Evolutionary conservation across 2,888 invertebrate genomes (phyloP).

Genomic region (Cheilosia scutellata): DNA sequence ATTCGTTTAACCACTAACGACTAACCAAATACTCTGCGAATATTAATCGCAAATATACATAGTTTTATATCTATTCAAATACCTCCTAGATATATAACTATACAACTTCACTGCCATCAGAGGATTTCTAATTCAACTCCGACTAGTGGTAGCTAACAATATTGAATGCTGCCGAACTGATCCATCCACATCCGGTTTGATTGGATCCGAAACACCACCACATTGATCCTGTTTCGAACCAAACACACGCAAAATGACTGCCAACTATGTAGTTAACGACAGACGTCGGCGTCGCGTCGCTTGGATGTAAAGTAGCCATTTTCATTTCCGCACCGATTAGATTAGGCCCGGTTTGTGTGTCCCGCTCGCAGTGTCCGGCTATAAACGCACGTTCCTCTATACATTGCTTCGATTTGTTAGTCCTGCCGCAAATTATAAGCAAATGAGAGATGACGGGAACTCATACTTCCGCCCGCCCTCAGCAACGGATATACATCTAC

Average conservation of each 20-base stretch:
- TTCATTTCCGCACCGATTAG: constrained; percentile 70
- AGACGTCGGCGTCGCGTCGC: constrained; percentile 25
- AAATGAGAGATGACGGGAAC: constrained; percentile 5
- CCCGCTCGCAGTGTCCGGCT: constrained; percentile 34
- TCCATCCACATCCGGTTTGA: constrained; percentile 34
- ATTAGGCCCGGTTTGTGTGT: constrained; percentile 49
- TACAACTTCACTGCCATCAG: neutral
- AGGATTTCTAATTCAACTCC: neutral
- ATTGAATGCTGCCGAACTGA: constrained; percentile 26
- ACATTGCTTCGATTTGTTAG: too few relatives aligned
- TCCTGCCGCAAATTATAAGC: constrained; percentile 19
- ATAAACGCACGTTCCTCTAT: constrained; percentile 16
- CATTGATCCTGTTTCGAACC: too few relatives aligned
- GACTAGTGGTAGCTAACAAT: neutral
- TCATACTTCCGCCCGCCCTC: neutral
- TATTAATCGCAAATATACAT: constrained; percentile 29
- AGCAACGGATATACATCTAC: neutral
- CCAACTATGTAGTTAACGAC: too few relatives aligned
- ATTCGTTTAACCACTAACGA: neutral
- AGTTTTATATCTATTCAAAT: constrained; percentile 5
- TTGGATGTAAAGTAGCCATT: constrained; percentile 52
- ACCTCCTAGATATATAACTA: neutral
- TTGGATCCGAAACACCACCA: too few relatives aligned
- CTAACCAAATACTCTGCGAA: neutral
- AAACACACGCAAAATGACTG: too few relatives aligned